phyloP scores from a whole-genome alignment of 2,113 vertebrate species.

The Rostratula benghalensis region DNA sequence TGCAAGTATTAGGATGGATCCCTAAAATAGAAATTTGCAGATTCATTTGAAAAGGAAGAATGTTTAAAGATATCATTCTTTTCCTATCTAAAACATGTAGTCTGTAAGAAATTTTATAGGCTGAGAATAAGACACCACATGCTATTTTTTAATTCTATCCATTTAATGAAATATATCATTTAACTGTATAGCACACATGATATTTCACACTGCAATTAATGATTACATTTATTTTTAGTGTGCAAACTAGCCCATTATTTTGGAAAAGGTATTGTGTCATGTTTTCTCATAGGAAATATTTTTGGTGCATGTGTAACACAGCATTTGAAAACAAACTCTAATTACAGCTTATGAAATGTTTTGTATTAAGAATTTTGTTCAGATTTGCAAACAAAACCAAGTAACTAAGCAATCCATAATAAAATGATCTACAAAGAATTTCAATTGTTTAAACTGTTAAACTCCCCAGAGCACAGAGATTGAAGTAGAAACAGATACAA shows the following conservation, averaged over 20 bases:
- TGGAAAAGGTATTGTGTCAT: background rate
- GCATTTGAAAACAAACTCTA: background rate
- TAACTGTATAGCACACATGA: background rate
- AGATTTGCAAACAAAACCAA: background rate
- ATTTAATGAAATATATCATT: background rate
- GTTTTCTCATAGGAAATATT: background rate
- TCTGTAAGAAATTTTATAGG: background rate
- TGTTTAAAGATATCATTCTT: background rate
- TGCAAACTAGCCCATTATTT: background rate
- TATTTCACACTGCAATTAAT: background rate
- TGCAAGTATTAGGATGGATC: background rate
- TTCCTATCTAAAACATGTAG: background rate
- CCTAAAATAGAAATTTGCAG: background rate
- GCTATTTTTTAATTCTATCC: background rate
- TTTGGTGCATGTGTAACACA: background rate
- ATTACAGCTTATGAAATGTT: background rate
- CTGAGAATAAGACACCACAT: background rate
- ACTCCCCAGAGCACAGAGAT: background rate
- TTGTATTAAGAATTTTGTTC: background rate
- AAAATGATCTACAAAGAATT: background rate
- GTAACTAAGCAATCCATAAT: background rate
- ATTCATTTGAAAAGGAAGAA: background rate
- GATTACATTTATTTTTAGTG: background rate
- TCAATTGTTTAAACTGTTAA: background rate
- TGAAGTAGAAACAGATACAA: background rate